Conservation (phyloP, 2,797 vertebrate species). For the Platyrinchus mystaceus region DNA sequence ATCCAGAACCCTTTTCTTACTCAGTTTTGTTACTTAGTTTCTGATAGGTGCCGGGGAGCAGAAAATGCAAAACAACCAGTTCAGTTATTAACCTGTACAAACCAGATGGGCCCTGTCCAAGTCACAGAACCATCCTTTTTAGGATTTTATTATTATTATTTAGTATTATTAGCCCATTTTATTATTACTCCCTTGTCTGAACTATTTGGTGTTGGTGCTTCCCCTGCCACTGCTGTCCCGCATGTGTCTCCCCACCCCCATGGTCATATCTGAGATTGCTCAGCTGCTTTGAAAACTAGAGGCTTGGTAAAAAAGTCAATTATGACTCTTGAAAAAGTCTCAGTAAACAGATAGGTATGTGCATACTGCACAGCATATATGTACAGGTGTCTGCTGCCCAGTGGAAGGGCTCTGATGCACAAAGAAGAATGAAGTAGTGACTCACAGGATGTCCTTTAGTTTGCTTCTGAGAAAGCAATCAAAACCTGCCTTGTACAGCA, state of each 20-base stretch:
- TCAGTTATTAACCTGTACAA: background rate
- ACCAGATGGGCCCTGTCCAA: background rate
- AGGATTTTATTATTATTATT: background rate
- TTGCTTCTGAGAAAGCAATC: background rate
- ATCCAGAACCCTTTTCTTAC: background rate
- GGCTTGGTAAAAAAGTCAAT: background rate
- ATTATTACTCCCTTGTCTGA: background rate
- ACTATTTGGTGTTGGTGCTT: background rate
- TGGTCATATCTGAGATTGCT: background rate
- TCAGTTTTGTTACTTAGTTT: background rate
- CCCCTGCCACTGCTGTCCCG: rapidly evolving
- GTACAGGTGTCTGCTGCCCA: background rate
- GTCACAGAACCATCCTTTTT: background rate
- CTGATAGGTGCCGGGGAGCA: background rate
- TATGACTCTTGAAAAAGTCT: background rate
- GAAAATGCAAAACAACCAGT: background rate
- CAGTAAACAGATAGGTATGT: background rate
- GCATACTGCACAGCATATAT: background rate
- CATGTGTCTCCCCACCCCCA: background rate
- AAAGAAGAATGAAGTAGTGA: background rate
- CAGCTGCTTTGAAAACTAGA: background rate
- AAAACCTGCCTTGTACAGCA: background rate
- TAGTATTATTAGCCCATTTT: background rate
- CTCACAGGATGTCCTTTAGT: background rate
- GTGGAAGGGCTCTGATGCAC: background rate